phyloP scores from a whole-genome alignment of 1,140 invertebrate species.

The Drosophila parabipectinata region DNA sequence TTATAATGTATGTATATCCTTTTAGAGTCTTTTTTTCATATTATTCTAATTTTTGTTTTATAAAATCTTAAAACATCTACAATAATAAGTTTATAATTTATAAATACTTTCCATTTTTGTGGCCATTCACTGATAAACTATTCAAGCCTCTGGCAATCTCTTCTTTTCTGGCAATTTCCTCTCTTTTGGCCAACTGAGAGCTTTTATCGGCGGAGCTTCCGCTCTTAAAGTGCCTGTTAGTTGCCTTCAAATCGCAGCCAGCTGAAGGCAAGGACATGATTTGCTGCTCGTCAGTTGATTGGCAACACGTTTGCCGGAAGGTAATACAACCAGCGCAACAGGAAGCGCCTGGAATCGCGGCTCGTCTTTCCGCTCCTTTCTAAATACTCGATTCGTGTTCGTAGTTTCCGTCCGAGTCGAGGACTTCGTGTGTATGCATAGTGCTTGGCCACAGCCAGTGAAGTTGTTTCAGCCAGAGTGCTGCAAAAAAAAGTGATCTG shows the following conservation, averaged over 20 bases:
- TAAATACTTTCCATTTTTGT: not conserved
- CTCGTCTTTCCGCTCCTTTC: slow-evolving; percentile 10
- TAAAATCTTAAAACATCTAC: too few relatives aligned
- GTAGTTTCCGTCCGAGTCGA: slow-evolving; percentile 33
- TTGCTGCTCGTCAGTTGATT: slow-evolving; percentile 78
- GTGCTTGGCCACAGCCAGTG: slow-evolving; percentile 9
- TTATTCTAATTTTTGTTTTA: too few relatives aligned
- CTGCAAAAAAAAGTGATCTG: slow-evolving; percentile 20
- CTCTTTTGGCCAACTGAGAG: slow-evolving; percentile 26
- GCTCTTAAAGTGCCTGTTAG: slow-evolving; percentile 38
- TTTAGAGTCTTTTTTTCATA: too few relatives aligned
- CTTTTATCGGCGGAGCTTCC: slow-evolving; percentile 51
- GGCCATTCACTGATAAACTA: slow-evolving; percentile 20
- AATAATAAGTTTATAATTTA: too few relatives aligned
- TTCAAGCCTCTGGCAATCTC: slow-evolving; percentile 3
- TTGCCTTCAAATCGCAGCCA: slow-evolving; percentile 24
- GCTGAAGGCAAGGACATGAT: slow-evolving; percentile 63
- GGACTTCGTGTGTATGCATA: slow-evolving; percentile 40
- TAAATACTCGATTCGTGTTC: slow-evolving; percentile 14
- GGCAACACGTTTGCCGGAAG: slow-evolving; percentile 84
- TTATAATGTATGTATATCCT: too few relatives aligned
- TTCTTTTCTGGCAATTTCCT: slow-evolving; percentile 2
- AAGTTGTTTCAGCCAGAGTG: not conserved
- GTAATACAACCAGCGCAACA: slow-evolving; percentile 57
- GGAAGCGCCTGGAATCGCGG: slow-evolving; percentile 40